Percentiles rank a stretch among this genome's conserved stretches.
Evolutionary conservation across 2,113 vertebrate genomes (phyloP).

Genomic region (Eleginops maclovinus): DNA sequence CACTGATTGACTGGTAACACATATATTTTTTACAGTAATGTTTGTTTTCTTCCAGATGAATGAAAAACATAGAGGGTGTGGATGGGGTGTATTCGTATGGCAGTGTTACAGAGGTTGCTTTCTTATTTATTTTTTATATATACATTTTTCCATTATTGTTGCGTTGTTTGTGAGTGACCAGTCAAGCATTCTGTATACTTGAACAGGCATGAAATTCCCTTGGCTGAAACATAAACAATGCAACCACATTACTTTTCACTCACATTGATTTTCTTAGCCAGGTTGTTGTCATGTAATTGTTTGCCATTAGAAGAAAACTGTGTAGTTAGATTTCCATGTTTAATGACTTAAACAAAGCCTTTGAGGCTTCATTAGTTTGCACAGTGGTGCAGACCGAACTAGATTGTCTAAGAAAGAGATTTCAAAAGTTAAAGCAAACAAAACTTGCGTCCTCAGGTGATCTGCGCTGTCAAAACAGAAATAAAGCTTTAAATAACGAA

Average conservation of each 20-base stretch:
- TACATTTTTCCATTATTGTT: too few species aligned
- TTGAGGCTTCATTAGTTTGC: conserved; percentile 71
- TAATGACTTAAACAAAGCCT: conserved; percentile 71
- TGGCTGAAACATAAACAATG: conserved; percentile 12
- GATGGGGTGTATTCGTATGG: too few species aligned
- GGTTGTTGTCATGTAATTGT: conserved; percentile 58
- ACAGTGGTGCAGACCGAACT: conserved; percentile 45
- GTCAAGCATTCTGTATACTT: conserved; percentile 2
- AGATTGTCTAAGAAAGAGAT: conserved; percentile 55
- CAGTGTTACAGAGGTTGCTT: background rate
- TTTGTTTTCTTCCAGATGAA: background rate
- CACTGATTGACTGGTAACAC: background rate
- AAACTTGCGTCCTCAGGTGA: conserved; percentile 53
- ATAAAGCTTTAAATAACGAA: conserved; percentile 33
- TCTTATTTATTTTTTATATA: background rate
- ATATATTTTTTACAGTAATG: background rate
- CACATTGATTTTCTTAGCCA: conserved; percentile 36
- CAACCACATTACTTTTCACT: conserved; percentile 20
- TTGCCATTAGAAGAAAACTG: conserved; percentile 60
- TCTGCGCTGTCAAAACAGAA: conserved; percentile 47
- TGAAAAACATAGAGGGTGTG: background rate
- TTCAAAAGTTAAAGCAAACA: conserved; percentile 57
- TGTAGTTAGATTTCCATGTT: conserved; percentile 64
- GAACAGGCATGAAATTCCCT: conserved; percentile 13
- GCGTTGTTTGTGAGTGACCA: background rate